Conservation (phyloP, 2,113 vertebrate genomes). For the Actenoides lindsayi region DNA sequence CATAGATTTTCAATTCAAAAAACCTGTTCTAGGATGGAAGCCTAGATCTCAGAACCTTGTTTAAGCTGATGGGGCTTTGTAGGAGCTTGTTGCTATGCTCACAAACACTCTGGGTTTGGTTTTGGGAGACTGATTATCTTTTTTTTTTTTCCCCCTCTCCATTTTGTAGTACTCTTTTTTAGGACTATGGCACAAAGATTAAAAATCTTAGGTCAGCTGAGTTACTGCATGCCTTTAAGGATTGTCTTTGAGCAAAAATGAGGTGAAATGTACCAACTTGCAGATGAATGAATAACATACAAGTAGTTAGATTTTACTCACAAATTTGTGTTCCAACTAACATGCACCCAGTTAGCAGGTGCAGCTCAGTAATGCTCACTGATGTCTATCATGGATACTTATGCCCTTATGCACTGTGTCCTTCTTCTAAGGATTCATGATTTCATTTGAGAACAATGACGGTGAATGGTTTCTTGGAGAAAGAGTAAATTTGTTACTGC, state of each 20-base stretch:
- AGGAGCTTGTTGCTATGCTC: background rate
- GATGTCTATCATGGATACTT: background rate
- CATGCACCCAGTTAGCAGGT: background rate
- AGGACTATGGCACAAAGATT: background rate
- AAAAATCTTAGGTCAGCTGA: background rate
- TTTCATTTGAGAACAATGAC: background rate
- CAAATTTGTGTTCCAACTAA: background rate
- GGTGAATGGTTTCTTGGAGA: background rate
- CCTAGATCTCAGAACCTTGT: background rate
- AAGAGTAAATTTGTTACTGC: background rate
- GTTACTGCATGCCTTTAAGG: background rate
- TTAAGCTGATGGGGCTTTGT: background rate
- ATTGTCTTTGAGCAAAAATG: background rate
- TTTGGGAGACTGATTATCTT: background rate
- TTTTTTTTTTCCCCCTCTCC: fast-evolving
- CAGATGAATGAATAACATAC: background rate
- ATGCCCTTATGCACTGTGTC: background rate
- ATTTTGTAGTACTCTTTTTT: background rate
- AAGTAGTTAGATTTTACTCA: background rate
- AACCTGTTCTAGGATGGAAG: background rate
- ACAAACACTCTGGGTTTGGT: background rate
- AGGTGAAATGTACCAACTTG: background rate
- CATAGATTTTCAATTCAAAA: background rate
- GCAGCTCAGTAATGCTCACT: background rate
- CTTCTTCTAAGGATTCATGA: background rate